Conservation (phyloP, 2,113 vertebrate genomes). For the Clarias gariepinus region DNA sequence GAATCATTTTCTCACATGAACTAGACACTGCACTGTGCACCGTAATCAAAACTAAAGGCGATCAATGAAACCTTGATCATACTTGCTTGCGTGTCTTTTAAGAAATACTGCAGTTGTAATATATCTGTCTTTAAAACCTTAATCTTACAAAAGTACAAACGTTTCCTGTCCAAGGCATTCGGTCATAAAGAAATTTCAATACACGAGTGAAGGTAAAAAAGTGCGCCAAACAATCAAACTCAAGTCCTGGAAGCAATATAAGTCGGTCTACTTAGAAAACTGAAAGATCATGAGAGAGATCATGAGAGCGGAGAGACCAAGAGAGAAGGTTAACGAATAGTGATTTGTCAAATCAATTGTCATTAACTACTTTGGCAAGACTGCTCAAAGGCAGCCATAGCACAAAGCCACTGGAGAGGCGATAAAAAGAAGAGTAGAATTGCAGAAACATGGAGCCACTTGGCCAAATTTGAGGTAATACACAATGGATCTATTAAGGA, state of each 20-base stretch:
- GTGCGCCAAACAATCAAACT: constrained; percentile 27
- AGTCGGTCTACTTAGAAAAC: neutral
- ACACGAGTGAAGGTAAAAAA: constrained; percentile 34
- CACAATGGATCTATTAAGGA: constrained; percentile 27
- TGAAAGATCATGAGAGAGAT: neutral
- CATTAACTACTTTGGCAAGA: constrained; percentile 24
- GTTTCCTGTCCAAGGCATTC: constrained; percentile 11
- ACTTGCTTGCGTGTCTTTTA: neutral
- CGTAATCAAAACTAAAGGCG: too few species aligned
- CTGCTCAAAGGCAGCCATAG: neutral
- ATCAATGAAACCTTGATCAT: too few species aligned
- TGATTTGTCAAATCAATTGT: constrained; percentile 14
- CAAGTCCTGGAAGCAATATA: constrained; percentile 6
- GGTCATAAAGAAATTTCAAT: constrained; percentile 27
- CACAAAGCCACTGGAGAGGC: neutral
- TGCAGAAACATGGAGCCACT: constrained; percentile 18
- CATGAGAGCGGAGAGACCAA: neutral
- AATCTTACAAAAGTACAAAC: constrained; percentile 31
- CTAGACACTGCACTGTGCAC: too few species aligned
- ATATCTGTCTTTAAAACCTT: constrained; percentile 18
- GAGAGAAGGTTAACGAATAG: neutral
- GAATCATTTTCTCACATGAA: too few species aligned
- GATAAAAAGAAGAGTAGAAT: neutral
- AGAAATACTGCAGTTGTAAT: neutral
- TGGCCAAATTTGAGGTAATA: constrained; percentile 36